Evolutionary conservation across 2,888 invertebrate species (phyloP).

Genomic region (Trichopoda pennipes): DNA sequence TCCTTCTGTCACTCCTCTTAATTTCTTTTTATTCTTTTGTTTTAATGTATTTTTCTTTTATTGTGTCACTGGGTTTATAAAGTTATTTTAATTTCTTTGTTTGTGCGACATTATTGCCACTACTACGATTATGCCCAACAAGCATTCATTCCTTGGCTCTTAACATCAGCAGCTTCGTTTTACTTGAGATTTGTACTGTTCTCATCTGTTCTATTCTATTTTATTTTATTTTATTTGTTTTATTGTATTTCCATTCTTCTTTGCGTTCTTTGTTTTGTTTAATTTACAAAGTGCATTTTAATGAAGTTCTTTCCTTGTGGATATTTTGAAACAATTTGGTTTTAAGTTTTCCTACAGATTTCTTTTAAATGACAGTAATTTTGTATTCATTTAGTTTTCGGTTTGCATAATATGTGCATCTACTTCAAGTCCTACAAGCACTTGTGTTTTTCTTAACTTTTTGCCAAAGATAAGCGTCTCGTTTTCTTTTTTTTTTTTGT

Average conservation of each 20-base stretch:
- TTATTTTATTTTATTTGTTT: not conserved
- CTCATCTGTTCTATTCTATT: not conserved
- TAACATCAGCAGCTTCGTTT: not conserved
- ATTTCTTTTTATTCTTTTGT: not conserved
- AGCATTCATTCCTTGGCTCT: not conserved
- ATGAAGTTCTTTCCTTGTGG: conserved; percentile 68
- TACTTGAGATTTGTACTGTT: not conserved
- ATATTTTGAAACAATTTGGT: conserved; percentile 66
- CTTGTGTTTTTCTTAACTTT: conserved; percentile 12
- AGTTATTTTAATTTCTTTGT: conserved; percentile 44
- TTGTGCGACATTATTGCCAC: conserved; percentile 37
- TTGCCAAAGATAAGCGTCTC: not conserved
- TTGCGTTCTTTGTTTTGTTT: conserved; percentile 55
- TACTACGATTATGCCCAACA: conserved; percentile 20
- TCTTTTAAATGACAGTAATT: conserved; percentile 56
- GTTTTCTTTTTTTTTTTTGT: conserved; percentile 5
- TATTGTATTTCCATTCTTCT: conserved; percentile 10
- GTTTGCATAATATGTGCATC: conserved; percentile 52
- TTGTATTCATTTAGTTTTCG: conserved; percentile 62
- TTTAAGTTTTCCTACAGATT: conserved; percentile 60
- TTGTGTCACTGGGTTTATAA: conserved; percentile 63
- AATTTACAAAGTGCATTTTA: conserved; percentile 68
- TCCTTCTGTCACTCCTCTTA: not conserved
- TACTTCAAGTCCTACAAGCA: conserved; percentile 18
- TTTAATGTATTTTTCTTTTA: conserved; percentile 33